phyloP scores from a whole-genome alignment of 2,113 vertebrate species.

The Datnioides undecimradiatus region DNA sequence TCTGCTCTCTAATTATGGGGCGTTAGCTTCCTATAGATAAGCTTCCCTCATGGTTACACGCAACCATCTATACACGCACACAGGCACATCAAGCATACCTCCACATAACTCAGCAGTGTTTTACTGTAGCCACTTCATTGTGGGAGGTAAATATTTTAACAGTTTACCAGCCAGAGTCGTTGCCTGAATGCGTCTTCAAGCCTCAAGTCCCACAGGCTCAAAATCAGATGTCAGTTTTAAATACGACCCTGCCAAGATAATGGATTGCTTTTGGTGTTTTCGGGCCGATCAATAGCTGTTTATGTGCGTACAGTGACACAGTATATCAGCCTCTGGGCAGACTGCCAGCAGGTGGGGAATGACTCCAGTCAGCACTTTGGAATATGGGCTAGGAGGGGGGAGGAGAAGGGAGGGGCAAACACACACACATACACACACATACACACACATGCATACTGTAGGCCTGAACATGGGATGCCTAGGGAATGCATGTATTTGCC shows the following conservation, averaged over 20 bases:
- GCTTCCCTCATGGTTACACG: conserved; percentile 1
- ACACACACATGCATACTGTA: not conserved
- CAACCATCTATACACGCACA: not conserved
- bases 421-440: not conserved
- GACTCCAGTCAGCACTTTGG: conserved; percentile 73
- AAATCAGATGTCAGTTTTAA: conserved; percentile 55
- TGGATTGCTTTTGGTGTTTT: conserved; percentile 71
- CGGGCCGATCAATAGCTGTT: conserved; percentile 77
- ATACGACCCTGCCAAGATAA: conserved; percentile 61
- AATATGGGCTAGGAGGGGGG: conserved; percentile 7
- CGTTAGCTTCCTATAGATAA: conserved; percentile 45
- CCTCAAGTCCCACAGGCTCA: conserved; percentile 22
- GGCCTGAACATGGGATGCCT: conserved; percentile 19
- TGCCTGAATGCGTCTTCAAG: conserved; percentile 13
- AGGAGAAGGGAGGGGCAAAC: not conserved
- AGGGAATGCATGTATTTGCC: conserved; percentile 15
- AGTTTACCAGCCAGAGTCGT: conserved; percentile 11
- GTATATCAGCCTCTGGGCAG: conserved; percentile 70
- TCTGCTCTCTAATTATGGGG: conserved; percentile 59
- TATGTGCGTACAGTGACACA: conserved; percentile 70
- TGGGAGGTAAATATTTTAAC: conserved; percentile 70
- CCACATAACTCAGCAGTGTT: not conserved
- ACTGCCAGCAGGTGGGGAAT: conserved; percentile 63
- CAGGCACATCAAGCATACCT: not conserved
- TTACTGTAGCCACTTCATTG: conserved; percentile 29